These are phyloP conservation scores for Hermetia illucens DNA, from an alignment of 1,140 invertebrate genomes.

Conservation along the genomic window DNA sequence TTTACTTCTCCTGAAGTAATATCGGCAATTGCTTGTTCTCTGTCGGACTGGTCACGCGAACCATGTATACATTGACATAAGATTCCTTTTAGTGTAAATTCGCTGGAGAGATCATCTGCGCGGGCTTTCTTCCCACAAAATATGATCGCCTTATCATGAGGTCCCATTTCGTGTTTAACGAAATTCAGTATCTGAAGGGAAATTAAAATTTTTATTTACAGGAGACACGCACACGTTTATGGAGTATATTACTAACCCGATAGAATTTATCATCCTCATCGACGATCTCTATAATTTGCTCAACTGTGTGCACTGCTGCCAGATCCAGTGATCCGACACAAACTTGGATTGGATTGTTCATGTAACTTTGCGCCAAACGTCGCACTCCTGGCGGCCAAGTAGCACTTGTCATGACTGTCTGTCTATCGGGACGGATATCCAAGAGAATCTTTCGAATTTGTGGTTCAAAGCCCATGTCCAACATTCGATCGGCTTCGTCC, in stretches of 20 bases:
- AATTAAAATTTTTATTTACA: conserved; percentile 33
- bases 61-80: conserved; percentile 71
- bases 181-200: conserved; percentile 35
- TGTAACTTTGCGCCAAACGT: conserved; percentile 66
- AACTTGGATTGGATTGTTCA: conserved; percentile 77
- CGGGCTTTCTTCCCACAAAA: conserved; percentile 75
- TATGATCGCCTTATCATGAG: conserved; percentile 68
- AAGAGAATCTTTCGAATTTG: conserved; percentile 71
- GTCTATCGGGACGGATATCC: conserved; percentile 62
- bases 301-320: conserved; percentile 69
- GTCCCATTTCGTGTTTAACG: conserved; percentile 38
- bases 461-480: conserved; percentile 75
- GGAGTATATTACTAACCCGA: conserved; percentile 35
- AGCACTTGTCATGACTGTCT: conserved; percentile 76
- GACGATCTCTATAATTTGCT: conserved; percentile 57
- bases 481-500: conserved; percentile 79
- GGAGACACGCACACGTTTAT: no score
- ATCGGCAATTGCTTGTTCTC: conserved; percentile 72
- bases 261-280: conserved; percentile 55
- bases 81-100: conserved; percentile 53
- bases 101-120: conserved; percentile 67
- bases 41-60: conserved; percentile 65
- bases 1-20: conserved; percentile 57
- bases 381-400: conserved; percentile 80
- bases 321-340: conserved; percentile 77